Conservation (phyloP, 1,140 invertebrate species). For the Globodera rostochiensis region DNA sequence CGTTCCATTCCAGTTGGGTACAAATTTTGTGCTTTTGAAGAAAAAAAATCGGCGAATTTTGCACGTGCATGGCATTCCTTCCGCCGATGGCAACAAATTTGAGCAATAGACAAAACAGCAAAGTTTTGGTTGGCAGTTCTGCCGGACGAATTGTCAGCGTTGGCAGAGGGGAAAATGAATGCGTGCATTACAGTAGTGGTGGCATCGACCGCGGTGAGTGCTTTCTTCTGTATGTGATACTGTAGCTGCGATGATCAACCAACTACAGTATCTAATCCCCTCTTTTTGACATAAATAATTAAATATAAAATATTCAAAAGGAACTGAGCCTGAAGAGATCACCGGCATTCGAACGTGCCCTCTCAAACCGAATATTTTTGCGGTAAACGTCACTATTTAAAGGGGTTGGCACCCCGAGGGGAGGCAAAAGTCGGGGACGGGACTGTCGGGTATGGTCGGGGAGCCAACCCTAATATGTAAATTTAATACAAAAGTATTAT, state of each 20-base stretch:
- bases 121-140: neutral
- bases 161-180: neutral
- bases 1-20: too few relatives aligned
- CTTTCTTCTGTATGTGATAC: too few relatives aligned
- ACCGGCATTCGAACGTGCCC: neutral
- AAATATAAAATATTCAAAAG: neutral
- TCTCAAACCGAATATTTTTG: neutral
- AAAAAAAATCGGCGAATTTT: neutral
- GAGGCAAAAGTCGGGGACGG: too few relatives aligned
- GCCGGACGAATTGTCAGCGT: neutral
- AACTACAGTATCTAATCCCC: too few relatives aligned
- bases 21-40: too few relatives aligned
- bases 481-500: neutral
- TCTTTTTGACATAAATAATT: too few relatives aligned
- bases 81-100: too few relatives aligned
- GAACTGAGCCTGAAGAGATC: neutral
- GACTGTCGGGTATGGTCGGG: too few relatives aligned
- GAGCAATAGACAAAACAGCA: neutral
- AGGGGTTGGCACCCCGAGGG: too few relatives aligned
- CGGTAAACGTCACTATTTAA: neutral
- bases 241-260: too few relatives aligned
- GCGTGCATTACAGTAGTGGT: neutral
- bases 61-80: neutral
- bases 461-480: too few relatives aligned
- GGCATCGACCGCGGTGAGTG: neutral